These are phyloP conservation scores for Notarius quadriscutis DNA, from an alignment of 2,113 vertebrate species.

Conservation along the genomic window DNA sequence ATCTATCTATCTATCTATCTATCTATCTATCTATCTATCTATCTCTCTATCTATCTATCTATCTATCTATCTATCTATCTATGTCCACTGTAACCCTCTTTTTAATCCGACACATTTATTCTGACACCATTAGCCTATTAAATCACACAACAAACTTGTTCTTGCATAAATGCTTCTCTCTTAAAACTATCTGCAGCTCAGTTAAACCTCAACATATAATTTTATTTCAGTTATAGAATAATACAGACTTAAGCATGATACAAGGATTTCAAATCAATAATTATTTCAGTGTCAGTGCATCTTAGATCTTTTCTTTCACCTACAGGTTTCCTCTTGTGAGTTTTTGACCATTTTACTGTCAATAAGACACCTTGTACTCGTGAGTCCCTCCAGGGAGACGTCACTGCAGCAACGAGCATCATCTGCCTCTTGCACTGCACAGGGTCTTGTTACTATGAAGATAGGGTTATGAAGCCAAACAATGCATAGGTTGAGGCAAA, in stretches of 20 bases:
- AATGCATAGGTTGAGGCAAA: neutral
- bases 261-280: neutral
- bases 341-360: neutral
- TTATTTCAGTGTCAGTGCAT: neutral
- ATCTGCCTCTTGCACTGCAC: conserved; percentile 48
- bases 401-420: conserved; percentile 68
- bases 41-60: too few species aligned
- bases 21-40: too few species aligned
- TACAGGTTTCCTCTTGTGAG: neutral
- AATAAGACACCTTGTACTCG: conserved; percentile 20
- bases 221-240: neutral
- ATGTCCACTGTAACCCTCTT: neutral
- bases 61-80: neutral
- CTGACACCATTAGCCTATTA: neutral
- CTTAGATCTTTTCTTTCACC: neutral
- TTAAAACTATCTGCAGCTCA: neutral
- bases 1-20: too few species aligned
- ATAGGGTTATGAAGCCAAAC: conserved; percentile 32
- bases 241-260: neutral
- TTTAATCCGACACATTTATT: neutral
- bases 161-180: neutral
- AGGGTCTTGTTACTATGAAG: conserved; percentile 55
- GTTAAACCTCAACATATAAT: neutral
- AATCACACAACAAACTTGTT: neutral
- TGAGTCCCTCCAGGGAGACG: conserved; percentile 21